Evolutionary conservation across 2,888 invertebrate species (phyloP), one percentile per base, ranked within the genome.

Genomic region (Smittia sp.): DNA sequence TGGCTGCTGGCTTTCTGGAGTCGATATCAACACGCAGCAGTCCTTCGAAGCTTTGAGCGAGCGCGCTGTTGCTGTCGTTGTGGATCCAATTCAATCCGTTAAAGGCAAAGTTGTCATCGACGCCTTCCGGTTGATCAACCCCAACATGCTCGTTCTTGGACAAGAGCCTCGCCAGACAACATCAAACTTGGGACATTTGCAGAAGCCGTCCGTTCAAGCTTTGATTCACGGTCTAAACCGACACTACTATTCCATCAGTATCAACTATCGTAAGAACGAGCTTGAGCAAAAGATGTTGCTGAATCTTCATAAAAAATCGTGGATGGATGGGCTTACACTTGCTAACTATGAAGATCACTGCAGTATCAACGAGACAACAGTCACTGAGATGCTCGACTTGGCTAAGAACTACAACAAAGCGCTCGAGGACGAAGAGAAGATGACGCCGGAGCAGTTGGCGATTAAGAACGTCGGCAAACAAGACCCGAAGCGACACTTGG

Each of bases 51-150:
- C 98, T 0, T 85, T 99, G 4, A 97, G 97, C 27, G 98, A 99
- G 80, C 86, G 99, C 79, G 98, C 99, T 25, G 99, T 99, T 0
- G 99, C 99, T 75, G 99, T 99, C 54, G 99, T 99, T 1, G 98
- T 99, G 27, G 99, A 99, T 84, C 99, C 99, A 11, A 99, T 99
- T 79, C 99, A 99, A 81, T 97, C 97, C 74, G 99, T 99, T 1
- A 99, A 99, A 85, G 99, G 99, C 78, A 93, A 98, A 88, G 96
- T 98, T 63, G 98, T 98, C n/a, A 98, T 99, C 79, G 99, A 99
- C 86, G 99, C 99, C 76, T 99, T 99, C 86, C 91, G 98, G 78
- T 88, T 99, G 76, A 99, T 99, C 79, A 98, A 98, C 84, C 98
- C 98, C 11, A 98, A 98, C 81, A 97, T 97, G 93, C 93, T 99